phyloP scores from a whole-genome alignment of 2,888 invertebrate species.

The Gastracanthus pulcherrimus region DNA sequence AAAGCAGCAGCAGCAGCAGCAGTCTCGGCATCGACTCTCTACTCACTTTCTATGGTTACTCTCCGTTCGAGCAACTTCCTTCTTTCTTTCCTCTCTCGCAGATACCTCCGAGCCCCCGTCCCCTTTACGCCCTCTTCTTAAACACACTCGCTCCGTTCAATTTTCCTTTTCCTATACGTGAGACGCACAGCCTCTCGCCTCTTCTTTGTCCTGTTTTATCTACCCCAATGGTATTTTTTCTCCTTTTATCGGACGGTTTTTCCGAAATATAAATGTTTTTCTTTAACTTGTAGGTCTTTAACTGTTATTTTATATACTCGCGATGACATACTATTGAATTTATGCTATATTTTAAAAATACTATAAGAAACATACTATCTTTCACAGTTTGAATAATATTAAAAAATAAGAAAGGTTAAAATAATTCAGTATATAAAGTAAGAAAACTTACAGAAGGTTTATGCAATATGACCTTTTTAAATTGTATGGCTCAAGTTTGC shows the following conservation, averaged over 20 bases:
- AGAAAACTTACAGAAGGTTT: too few relatives aligned
- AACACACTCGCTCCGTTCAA: slow-evolving; percentile 34
- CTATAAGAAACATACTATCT: too few relatives aligned
- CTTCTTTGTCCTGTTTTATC: background rate
- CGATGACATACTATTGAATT: too few relatives aligned
- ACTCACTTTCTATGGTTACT: slow-evolving; percentile 36
- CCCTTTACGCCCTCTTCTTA: slow-evolving; percentile 27
- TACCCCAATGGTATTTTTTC: too few relatives aligned
- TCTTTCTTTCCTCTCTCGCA: background rate
- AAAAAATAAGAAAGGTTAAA: too few relatives aligned
- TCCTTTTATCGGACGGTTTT: background rate
- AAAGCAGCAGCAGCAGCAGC: slow-evolving; percentile 15
- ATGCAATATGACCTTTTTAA: too few relatives aligned
- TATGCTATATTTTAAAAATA: too few relatives aligned
- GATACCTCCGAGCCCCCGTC: background rate
- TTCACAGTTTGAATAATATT: too few relatives aligned
- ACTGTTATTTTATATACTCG: too few relatives aligned
- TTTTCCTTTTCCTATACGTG: slow-evolving; percentile 23
- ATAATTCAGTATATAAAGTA: too few relatives aligned
- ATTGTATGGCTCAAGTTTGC: too few relatives aligned
- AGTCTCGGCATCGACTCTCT: slow-evolving; percentile 3
- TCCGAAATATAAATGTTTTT: background rate
- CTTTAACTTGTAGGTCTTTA: background rate
- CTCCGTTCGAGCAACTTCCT: slow-evolving; percentile 18
- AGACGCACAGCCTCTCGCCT: background rate